phyloP scores from a whole-genome alignment of 1,140 invertebrate species.

The Pantala flavescens region DNA sequence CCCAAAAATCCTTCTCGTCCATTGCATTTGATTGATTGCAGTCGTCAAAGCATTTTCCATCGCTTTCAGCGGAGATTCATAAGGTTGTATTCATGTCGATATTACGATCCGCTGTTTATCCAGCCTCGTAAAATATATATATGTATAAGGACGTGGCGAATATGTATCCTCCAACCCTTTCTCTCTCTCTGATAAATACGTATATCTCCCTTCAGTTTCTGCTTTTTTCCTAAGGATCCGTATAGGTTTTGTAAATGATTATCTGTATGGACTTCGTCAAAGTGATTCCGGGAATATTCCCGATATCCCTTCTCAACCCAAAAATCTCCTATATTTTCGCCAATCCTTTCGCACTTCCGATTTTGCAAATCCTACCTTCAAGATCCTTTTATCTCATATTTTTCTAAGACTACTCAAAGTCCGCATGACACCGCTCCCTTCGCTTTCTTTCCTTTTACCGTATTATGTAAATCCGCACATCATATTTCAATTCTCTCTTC shows the following conservation, averaged over 20 bases:
- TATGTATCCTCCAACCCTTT: too few relatives aligned
- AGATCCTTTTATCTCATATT: constrained; percentile 10
- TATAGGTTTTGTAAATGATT: not conserved
- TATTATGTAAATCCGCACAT: constrained; percentile 7
- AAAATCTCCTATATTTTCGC: not conserved
- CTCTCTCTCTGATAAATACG: too few relatives aligned
- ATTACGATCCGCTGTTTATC: too few relatives aligned
- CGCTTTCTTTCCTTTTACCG: not conserved
- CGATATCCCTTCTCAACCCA: not conserved
- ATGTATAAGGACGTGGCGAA: too few relatives aligned
- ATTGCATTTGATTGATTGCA: too few relatives aligned
- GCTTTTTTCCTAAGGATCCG: too few relatives aligned
- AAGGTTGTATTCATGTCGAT: too few relatives aligned
- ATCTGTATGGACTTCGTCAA: not conserved
- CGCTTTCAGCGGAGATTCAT: too few relatives aligned
- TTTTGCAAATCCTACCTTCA: not conserved
- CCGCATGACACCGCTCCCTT: not conserved
- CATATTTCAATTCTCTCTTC: not conserved
- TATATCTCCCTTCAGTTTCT: too few relatives aligned
- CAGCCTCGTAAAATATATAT: too few relatives aligned
- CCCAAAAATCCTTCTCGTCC: too few relatives aligned
- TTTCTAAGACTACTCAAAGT: not conserved
- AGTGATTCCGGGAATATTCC: not conserved
- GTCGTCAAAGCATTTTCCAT: too few relatives aligned
- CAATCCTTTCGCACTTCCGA: not conserved